Evolutionary conservation across 2,888 invertebrate genomes (phyloP).

Genomic region (Bembecia ichneumoniformis): DNA sequence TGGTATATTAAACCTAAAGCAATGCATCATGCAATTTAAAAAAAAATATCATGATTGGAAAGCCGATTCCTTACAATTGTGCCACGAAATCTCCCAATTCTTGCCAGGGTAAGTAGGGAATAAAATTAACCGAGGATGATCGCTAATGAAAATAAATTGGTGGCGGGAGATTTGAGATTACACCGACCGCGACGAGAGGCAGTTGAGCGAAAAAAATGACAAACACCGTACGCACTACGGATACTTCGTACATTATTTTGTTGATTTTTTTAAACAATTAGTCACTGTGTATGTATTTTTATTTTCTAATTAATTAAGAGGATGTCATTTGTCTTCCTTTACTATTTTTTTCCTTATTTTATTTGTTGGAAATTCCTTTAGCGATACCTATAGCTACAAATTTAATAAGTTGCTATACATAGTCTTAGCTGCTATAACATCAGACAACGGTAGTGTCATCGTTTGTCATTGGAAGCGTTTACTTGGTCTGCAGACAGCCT

Average conservation of each 20-base stretch:
- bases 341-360: too few relatives aligned
- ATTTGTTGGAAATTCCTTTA: too few relatives aligned
- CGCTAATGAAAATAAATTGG: conserved; percentile 77
- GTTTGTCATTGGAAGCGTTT: too few relatives aligned
- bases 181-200: conserved; percentile 45
- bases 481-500: too few relatives aligned
- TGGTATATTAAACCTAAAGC: too few relatives aligned
- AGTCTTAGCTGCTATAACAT: too few relatives aligned
- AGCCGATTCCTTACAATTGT: conserved; percentile 32
- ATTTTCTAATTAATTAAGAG: background rate
- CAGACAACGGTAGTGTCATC: too few relatives aligned
- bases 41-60: conserved; percentile 5
- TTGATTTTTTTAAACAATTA: background rate
- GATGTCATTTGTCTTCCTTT: background rate
- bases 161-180: conserved; percentile 72
- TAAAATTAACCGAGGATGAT: conserved; percentile 78
- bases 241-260: conserved; percentile 11
- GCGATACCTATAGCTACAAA: too few relatives aligned
- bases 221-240: conserved; percentile 30
- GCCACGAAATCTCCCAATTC: conserved; percentile 45
- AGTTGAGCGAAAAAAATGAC: conserved; percentile 28
- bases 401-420: too few relatives aligned
- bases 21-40: background rate
- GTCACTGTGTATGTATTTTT: background rate
- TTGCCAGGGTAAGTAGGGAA: conserved; percentile 70